phyloP scores from a whole-genome alignment of 2,888 invertebrate species.

The Dasypogon diadema region DNA sequence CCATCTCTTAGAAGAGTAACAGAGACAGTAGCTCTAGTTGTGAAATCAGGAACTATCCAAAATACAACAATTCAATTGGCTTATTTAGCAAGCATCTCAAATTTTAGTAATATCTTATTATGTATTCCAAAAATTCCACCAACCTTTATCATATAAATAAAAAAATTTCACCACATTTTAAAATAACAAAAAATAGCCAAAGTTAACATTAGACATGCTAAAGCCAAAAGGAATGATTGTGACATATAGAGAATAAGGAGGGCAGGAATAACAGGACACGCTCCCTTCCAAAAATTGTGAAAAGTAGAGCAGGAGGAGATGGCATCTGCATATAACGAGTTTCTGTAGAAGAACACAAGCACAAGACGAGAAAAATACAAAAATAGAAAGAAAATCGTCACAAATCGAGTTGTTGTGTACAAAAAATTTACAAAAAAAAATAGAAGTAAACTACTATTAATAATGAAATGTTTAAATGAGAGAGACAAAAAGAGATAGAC shows the following conservation, averaged over 20 bases:
- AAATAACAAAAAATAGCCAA: conserved; percentile 58
- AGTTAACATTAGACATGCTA: conserved; percentile 64
- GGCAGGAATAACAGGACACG: conserved; percentile 65
- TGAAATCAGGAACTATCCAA: too few species aligned
- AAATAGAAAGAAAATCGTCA: conserved; percentile 28
- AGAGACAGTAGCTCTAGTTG: too few species aligned
- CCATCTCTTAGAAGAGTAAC: too few species aligned
- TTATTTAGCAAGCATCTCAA: too few species aligned
- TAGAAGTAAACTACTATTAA: conserved; percentile 24
- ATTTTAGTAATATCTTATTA: too few species aligned
- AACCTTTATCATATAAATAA: too few species aligned
- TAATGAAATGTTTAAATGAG: conserved; percentile 41
- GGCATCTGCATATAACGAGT: conserved; percentile 13
- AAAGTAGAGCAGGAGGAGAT: conserved; percentile 59
- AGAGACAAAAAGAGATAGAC: conserved; percentile 14
- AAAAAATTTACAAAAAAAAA: conserved; percentile 53
- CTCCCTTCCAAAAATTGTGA: conserved; percentile 64
- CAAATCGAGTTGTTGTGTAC: conserved; percentile 43
- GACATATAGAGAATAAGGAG: conserved; percentile 64
- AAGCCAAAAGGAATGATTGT: conserved; percentile 65
- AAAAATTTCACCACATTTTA: conserved; percentile 55
- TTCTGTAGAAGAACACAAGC: conserved; percentile 37
- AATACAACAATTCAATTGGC: too few species aligned
- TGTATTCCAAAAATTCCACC: too few species aligned
- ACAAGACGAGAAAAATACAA: conserved; percentile 43